A percentile compares a stretch with the other conserved stretches of the same genome.
Conservation (phyloP, 2,888 invertebrate species). For the Parelbella ahira region DNA sequence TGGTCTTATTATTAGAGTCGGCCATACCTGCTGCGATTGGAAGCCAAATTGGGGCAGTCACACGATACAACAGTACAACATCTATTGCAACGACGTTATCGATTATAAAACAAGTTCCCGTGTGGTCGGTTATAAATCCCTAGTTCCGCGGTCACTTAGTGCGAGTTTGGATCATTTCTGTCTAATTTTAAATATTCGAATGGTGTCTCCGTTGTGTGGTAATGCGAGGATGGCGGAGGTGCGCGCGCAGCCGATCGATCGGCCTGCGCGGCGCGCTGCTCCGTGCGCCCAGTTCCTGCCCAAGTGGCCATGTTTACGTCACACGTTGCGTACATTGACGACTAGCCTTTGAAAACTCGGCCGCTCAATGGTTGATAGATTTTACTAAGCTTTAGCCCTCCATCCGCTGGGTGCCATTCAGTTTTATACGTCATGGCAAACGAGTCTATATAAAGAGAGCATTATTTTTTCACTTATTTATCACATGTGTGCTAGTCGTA, state of each 20-base stretch:
- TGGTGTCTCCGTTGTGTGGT: slow-evolving; percentile 54
- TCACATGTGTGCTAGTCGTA: no score
- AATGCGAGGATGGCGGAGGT: slow-evolving; percentile 61
- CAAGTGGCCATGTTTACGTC: slow-evolving; percentile 71
- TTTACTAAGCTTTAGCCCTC: slow-evolving; percentile 6
- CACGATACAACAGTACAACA: not conserved
- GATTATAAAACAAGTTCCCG: slow-evolving; percentile 27
- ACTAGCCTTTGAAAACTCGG: slow-evolving; percentile 46
- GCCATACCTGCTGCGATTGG: slow-evolving; percentile 21
- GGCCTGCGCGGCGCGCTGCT: slow-evolving; percentile 62
- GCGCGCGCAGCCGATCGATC: slow-evolving; percentile 78
- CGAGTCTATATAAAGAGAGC: not conserved
- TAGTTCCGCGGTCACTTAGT: slow-evolving; percentile 55
- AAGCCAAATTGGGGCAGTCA: not conserved
- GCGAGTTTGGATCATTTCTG: slow-evolving; percentile 72
- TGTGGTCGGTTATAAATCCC: slow-evolving; percentile 29
- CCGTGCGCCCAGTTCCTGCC: slow-evolving; percentile 52
- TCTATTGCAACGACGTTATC: slow-evolving; percentile 31
- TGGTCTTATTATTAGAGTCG: slow-evolving; percentile 9
- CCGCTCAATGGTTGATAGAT: slow-evolving; percentile 42
- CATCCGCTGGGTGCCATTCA: slow-evolving; percentile 1
- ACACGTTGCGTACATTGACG: slow-evolving; percentile 74
- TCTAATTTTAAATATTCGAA: slow-evolving; percentile 63
- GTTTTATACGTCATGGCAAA: slow-evolving; percentile 16
- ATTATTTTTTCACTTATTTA: no score